phyloP scores from a whole-genome alignment of 2,113 vertebrate species.

The Merops nubicus region DNA sequence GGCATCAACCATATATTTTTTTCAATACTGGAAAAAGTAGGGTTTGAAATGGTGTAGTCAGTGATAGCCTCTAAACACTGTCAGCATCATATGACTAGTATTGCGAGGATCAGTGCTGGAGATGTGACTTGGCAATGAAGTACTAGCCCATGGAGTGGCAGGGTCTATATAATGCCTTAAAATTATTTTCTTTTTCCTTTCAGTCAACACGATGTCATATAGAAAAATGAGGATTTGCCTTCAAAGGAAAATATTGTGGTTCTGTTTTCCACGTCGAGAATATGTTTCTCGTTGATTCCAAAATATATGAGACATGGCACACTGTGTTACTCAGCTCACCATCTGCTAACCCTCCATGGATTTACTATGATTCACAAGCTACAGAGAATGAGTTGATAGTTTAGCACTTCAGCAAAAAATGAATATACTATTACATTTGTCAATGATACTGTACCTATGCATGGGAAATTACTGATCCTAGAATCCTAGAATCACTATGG shows the following conservation, averaged over 20 bases:
- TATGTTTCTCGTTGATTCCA: conserved; percentile 3
- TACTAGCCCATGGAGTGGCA: not conserved
- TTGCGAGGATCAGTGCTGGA: not conserved
- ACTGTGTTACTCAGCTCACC: not conserved
- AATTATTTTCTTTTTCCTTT: not conserved
- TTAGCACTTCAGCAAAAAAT: not conserved
- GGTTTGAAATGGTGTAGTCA: not conserved
- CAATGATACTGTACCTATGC: too few species aligned
- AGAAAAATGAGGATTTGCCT: not conserved
- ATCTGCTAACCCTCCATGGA: not conserved
- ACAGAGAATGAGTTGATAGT: not conserved
- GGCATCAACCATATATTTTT: not conserved
- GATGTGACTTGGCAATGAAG: not conserved
- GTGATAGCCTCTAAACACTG: not conserved
- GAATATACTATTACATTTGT: not conserved
- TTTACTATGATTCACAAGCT: not conserved
- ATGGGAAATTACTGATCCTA: not conserved
- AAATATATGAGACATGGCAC: not conserved
- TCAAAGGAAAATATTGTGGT: not conserved
- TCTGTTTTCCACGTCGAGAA: not conserved
- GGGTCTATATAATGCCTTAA: not conserved
- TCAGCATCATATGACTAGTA: fast-evolving
- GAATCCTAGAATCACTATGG: too few species aligned
- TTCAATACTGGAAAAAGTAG: not conserved
- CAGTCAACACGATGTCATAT: not conserved